Base-by-base conservation (phyloP, 2,113 vertebrate genomes). In the Cichladusa arquata region DNA sequence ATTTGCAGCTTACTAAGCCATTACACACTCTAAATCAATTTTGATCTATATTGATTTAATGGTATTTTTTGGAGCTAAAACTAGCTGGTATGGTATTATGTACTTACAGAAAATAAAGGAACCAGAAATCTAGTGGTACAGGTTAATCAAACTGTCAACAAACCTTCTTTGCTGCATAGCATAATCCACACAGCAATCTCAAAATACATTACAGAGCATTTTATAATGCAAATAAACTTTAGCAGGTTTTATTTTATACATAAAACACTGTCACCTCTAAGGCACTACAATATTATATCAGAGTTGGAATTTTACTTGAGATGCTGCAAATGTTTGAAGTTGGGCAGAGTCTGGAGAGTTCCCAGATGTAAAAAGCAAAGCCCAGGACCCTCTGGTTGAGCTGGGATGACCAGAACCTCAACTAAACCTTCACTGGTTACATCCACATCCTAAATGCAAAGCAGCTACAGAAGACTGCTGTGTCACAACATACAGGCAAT, bases 61-160 rank as follows among this genome's bases (percentile, higher is more conserved):
- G 9, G 13, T 84, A 64, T 74, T 83, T 88, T 72, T 67, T 67
- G 60, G 51, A 87, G 50, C 44, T 90, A 81, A 87, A 91, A 67
- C 81, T 66, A 92, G 71, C 38, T 29, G n/a, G 34, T 78, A 67
- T 22, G 9, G 58, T 84, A 83, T 90, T 81, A 92, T 25, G 12
- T 22, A 65, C 81, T 94, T 91, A 86, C 38, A 91, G 74, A 92
- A 92, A 90, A 92, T 66, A 94, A 92, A 93, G 26, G 50, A 92
- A 83, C 42, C 50, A 81, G 78, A 93, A 90, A 86, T 84, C n/a
- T 70, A 77, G 47, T 34, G 54, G 33, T 28, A 66, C 22, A 80
- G 62, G 79, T 93, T 95, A 94, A 93, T 95, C 92, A 92, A 80
- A 93, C 60, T 92, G 76, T 77, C 79, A 92, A 65, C 50, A 88